phyloP scores from a whole-genome alignment of 2,113 vertebrate genomes.

The Ptychochromis oligacanthus region DNA sequence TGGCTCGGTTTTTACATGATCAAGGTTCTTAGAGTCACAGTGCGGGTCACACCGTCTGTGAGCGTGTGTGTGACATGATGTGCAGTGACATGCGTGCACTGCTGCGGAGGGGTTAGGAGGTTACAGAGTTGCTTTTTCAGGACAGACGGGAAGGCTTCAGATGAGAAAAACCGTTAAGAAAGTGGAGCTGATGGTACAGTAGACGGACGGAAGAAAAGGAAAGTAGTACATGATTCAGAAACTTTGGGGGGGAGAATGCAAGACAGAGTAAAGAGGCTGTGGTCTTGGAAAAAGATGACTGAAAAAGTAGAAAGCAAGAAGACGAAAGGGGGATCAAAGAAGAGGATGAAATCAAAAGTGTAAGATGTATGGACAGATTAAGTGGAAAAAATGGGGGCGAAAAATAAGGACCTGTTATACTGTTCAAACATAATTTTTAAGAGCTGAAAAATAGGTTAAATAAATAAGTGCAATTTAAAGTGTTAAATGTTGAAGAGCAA shows the following conservation, averaged over 20 bases:
- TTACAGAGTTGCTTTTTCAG: constrained; percentile 43
- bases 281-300: not conserved
- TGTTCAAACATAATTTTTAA: not conserved
- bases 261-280: not conserved
- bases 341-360: not conserved
- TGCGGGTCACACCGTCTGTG: constrained; percentile 29
- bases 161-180: not conserved
- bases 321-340: not conserved
- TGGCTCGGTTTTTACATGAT: constrained; percentile 51
- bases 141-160: not conserved
- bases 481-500: not conserved
- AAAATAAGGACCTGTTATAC: not conserved
- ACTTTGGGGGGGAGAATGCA: not conserved
- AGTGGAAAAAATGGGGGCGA: not conserved
- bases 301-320: not conserved
- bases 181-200: not conserved
- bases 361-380: not conserved
- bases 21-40: constrained; percentile 61
- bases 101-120: constrained; percentile 46
- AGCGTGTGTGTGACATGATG: constrained; percentile 54
- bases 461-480: not conserved
- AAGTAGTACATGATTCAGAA: not conserved
- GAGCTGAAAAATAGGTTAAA: not conserved
- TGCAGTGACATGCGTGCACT: constrained; percentile 59
- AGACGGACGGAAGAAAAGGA: not conserved